Base-by-base conservation (phyloP, 2,797 vertebrate genomes). In the Vireo griseus region DNA sequence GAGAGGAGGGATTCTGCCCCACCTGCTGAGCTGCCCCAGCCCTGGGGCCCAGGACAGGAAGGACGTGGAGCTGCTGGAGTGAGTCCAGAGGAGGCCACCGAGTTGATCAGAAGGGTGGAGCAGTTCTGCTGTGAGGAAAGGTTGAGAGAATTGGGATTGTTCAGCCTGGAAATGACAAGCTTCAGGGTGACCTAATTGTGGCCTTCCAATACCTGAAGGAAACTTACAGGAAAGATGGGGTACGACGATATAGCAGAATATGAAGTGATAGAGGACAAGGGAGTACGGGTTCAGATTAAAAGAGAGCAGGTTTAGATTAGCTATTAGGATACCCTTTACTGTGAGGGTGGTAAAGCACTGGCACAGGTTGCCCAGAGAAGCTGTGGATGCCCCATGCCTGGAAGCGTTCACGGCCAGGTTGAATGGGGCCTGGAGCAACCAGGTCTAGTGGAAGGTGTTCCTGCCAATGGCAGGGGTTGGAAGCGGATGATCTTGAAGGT, bases 41-140 rank as follows among this genome's bases (percentile, higher is more conserved):
- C 2, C 29, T 11, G 39, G 10, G 29, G 29, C 10, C 31, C 18
- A 20, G 22, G 24, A 8, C 39, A 20, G 21, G 6, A 5, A 11
- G 15, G 33, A 22, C 2, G 1, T 8, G 25, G 10, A 22, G 59
- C 45, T n/a, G 45, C 6, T 19, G 35, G 4, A 59, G 13, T 0
- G 12, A 52, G 31, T 2, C 14, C 7, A 8, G 51, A 71, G 29
- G 28, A 50, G 57, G 51, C 13, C 28, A 19, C 33, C 54, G 25
- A 20, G 40, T 5, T 13, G 21, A 19, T n/a, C 6, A 19, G 16
- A 47, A 8, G 12, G 26, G 10, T 48, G 51, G 40, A 78, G 31
- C 47, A 35, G 29, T 47, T 35, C 25, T 48, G 40, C 31, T 14
- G 26, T 3, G 58, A 31, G 22, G 31, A 14, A 24, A 52, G 21